These are phyloP conservation scores for Callopanchax toddi DNA, from an alignment of 2,113 vertebrate species.

Conservation along the genomic window DNA sequence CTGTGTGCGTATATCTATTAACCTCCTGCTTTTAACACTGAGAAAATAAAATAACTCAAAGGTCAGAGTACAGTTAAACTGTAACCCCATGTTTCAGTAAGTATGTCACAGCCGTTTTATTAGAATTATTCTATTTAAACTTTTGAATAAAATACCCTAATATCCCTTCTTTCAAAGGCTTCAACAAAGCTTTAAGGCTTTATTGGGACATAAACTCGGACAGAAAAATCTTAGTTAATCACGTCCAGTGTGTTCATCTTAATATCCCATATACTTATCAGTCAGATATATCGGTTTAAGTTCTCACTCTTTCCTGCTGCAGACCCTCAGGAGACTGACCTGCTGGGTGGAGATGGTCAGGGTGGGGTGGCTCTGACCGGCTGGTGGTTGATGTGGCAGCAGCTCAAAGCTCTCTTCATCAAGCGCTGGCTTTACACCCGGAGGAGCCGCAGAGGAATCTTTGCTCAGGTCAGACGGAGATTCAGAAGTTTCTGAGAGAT, in stretches of 20 bases:
- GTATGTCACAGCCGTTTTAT: too few species aligned
- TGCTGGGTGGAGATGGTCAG: conserved; percentile 59
- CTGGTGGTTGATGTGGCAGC: conserved; percentile 81
- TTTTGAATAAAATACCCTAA: too few species aligned
- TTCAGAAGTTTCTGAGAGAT: not conserved
- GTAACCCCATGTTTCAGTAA: too few species aligned
- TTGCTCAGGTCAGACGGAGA: conserved; percentile 80
- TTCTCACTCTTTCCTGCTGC: conserved; percentile 7
- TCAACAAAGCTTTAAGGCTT: too few species aligned
- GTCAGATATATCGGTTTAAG: not conserved
- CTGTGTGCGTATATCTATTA: too few species aligned
- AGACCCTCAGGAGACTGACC: conserved; percentile 79
- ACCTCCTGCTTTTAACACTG: too few species aligned
- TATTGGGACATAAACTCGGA: too few species aligned
- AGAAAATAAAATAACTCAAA: too few species aligned
- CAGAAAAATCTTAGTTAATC: too few species aligned
- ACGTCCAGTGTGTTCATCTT: not conserved
- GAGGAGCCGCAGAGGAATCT: conserved; percentile 84
- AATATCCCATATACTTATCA: not conserved
- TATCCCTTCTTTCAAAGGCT: too few species aligned
- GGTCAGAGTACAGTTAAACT: too few species aligned
- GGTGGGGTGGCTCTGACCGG: conserved; percentile 61
- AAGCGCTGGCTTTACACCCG: conserved; percentile 86
- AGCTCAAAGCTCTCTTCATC: conserved; percentile 87
- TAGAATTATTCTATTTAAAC: too few species aligned